Conservation (phyloP, 2,113 vertebrate genomes). For the Aphelocoma coerulescens region DNA sequence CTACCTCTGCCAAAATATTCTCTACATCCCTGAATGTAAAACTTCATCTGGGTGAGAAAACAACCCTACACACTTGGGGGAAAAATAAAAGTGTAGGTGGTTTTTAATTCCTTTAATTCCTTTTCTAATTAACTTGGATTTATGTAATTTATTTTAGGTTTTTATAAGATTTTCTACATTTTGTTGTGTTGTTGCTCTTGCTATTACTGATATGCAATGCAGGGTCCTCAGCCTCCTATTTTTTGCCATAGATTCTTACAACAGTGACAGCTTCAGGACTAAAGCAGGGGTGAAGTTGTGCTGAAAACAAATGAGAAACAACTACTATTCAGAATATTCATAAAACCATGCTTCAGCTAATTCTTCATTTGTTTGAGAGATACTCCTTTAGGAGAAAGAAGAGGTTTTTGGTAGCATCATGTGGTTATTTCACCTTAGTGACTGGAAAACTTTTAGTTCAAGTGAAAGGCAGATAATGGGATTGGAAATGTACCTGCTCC, state of each 20-base stretch:
- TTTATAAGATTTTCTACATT: neutral
- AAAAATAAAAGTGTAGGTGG: fast-evolving
- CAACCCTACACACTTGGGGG: fast-evolving
- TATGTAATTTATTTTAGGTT: neutral
- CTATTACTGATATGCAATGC: neutral
- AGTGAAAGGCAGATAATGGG: neutral
- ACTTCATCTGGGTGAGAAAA: neutral
- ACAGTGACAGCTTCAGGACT: neutral
- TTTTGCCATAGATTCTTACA: neutral
- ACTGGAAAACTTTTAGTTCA: neutral
- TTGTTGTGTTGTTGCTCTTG: neutral
- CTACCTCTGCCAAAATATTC: neutral
- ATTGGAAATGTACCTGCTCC: neutral
- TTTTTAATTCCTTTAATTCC: neutral
- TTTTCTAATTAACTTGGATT: neutral
- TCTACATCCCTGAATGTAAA: neutral
- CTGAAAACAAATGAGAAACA: neutral
- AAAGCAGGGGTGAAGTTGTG: neutral
- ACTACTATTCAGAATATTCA: neutral
- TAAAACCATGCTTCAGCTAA: neutral
- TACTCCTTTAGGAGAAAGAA: neutral
- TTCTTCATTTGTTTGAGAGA: neutral
- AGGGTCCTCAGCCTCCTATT: neutral
- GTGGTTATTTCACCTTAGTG: neutral
- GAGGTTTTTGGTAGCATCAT: fast-evolving